Evolutionary conservation across 2,888 invertebrate genomes (phyloP).

Genomic region (Steinernema hermaphroditum): DNA sequence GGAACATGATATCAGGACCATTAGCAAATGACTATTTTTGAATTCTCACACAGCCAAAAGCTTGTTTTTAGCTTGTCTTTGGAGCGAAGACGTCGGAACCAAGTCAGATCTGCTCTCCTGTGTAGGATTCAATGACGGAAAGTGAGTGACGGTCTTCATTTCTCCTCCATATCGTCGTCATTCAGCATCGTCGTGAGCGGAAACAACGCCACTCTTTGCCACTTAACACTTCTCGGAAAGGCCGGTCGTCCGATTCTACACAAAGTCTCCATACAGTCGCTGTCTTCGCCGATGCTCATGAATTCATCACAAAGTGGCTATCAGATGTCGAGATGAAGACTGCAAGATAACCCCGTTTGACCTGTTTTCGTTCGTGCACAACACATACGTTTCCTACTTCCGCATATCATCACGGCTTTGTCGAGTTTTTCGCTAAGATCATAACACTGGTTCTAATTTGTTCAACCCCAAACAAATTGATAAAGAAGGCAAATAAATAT

Average conservation of each 20-base stretch:
- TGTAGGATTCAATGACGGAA: conserved; percentile 49
- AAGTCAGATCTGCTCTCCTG: conserved; percentile 41
- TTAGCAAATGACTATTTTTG: no score
- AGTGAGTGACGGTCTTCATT: conserved; percentile 33
- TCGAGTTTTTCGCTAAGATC: no score
- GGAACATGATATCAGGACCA: no score
- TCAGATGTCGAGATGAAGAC: neutral
- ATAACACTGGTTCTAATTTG: no score
- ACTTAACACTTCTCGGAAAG: conserved; percentile 41
- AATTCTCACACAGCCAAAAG: no score
- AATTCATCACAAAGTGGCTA: conserved; percentile 15
- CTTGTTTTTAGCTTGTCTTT: conserved; percentile 48
- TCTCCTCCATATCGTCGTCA: neutral
- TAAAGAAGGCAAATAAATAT: no score
- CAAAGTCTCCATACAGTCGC: conserved; percentile 44
- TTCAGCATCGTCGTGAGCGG: conserved; percentile 46
- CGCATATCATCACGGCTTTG: no score
- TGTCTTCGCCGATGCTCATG: conserved; percentile 5
- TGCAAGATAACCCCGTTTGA: no score
- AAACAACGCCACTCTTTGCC: conserved; percentile 43
- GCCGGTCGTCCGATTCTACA: conserved; percentile 48
- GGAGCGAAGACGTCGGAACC: conserved; percentile 43
- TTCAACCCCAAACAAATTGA: no score
- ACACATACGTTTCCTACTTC: no score
- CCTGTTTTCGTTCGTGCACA: no score